These are phyloP conservation scores for Erythrocercus mccallii DNA, from an alignment of 2,113 vertebrate genomes.

Conservation along the genomic window DNA sequence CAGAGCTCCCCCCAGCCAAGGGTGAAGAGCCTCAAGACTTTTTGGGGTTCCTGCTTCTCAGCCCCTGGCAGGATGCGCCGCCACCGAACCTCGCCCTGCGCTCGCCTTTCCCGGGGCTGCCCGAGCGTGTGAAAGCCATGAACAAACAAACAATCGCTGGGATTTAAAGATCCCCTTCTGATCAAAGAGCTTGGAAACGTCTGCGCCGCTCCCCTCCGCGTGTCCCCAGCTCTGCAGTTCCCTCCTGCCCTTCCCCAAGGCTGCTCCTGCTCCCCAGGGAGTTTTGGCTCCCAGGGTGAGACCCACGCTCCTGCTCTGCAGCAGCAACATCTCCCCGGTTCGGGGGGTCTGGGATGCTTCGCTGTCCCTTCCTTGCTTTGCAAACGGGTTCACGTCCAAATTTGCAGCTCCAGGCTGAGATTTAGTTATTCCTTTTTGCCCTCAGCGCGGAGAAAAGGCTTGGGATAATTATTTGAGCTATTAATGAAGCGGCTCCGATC, in stretches of 20 bases:
- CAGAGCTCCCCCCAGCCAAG: neutral
- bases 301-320: fast-evolving
- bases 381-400: fast-evolving
- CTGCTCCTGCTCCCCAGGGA: neutral
- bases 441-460: neutral
- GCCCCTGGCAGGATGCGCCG: neutral
- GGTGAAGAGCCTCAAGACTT: fast-evolving
- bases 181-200: neutral
- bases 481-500: fast-evolving
- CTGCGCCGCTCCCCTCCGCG: neutral
- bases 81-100: neutral
- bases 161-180: constrained; percentile 3
- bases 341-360: fast-evolving
- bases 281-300: neutral
- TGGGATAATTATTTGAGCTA: fast-evolving
- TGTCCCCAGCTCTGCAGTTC: neutral
- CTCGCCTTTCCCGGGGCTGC: neutral
- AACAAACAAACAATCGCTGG: neutral
- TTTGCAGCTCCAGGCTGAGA: too few species aligned
- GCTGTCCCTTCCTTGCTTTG: neutral
- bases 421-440: neutral
- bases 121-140: neutral
- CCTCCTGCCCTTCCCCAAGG: fast-evolving
- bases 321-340: fast-evolving
- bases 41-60: neutral